Base-by-base conservation (phyloP, 2,797 vertebrate species). In the Lemur catta region DNA sequence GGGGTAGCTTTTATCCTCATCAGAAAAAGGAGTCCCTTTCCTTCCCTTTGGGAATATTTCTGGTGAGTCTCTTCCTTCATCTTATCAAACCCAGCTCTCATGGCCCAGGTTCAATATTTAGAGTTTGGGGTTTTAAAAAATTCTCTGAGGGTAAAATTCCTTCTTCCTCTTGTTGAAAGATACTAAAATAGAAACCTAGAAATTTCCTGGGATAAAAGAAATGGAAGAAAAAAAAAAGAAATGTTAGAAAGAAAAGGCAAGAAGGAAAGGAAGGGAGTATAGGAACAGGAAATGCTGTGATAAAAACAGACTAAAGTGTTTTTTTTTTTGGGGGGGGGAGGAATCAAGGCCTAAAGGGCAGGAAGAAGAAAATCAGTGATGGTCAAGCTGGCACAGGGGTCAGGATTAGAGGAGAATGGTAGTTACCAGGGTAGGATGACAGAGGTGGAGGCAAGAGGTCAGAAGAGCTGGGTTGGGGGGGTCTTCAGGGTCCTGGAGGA, bases 1-100 rank as follows among this genome's bases (percentile, higher is more conserved):
- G 57, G 43, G 48, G 28, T n/a, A 81, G 96, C 69, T 91, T 96
- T 95, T 46, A 94, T 61, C 67, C 79, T 95, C 84, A 93, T 78
- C 61, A 92, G 84, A 92, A 91, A 89, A 96, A 90, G 65, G 22
- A 91, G 85, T 71, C 71, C 90, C 43, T 84, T 87, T 89, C 59
- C 92, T 86, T 79, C 38, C n/a, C 4, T 8, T 88, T 69, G 82
- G 74, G 85, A 85, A 91, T 78, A 78, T 61, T 95, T 92, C 71
- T 59, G 63, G 38, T 41, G 67, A 72, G 57, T 79, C 41, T 86
- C 67, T 79, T 72, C 63, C 75, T 52, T 93, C 71, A 57, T 46
- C 30, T n/a, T 63, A 95, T 87, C 79, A 84, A 86, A 82, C 46
- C 28, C 41, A 24, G 84, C 48, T 89, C 80, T 93, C 59, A 43